Conservation (phyloP, 2,888 invertebrate genomes). For the Leptogaster cylindrica region DNA sequence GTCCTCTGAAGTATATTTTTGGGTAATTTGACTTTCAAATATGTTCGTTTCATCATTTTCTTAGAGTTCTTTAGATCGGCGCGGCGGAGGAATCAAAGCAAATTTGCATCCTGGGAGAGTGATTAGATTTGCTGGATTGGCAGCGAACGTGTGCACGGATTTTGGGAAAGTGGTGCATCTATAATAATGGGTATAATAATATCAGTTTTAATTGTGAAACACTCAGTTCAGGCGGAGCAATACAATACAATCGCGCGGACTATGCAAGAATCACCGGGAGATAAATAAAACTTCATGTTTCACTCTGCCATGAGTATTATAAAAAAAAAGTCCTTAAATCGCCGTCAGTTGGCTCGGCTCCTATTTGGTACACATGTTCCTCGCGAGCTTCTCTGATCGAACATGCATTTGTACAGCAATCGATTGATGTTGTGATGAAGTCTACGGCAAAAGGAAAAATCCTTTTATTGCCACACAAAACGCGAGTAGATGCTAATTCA, state of each 20-base stretch:
- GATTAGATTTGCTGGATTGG: no score
- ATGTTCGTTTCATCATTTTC: no score
- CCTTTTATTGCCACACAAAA: slow-evolving; percentile 37
- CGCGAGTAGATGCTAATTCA: slow-evolving; percentile 43
- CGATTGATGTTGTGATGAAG: slow-evolving; percentile 20
- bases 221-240: no score
- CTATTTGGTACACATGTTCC: slow-evolving; percentile 45
- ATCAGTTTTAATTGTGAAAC: no score
- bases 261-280: slow-evolving; percentile 43
- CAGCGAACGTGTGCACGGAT: no score
- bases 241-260: slow-evolving; percentile 18
- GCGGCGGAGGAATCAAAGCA: no score
- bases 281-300: slow-evolving; percentile 44
- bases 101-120: no score
- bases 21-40: no score
- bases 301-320: slow-evolving; percentile 35
- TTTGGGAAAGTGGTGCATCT: no score
- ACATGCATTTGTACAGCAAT: slow-evolving; percentile 36
- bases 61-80: no score
- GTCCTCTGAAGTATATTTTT: slow-evolving; percentile 7
- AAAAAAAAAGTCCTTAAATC: slow-evolving; percentile 29
- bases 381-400: slow-evolving; percentile 9
- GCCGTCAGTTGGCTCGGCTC: slow-evolving; percentile 17
- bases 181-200: no score
- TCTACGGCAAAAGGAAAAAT: slow-evolving; percentile 15